Percentiles rank a stretch among this genome's conserved stretches.
These are phyloP conservation scores for Myzus persicae DNA, from an alignment of 1,140 invertebrate species.

Conservation along the genomic window DNA sequence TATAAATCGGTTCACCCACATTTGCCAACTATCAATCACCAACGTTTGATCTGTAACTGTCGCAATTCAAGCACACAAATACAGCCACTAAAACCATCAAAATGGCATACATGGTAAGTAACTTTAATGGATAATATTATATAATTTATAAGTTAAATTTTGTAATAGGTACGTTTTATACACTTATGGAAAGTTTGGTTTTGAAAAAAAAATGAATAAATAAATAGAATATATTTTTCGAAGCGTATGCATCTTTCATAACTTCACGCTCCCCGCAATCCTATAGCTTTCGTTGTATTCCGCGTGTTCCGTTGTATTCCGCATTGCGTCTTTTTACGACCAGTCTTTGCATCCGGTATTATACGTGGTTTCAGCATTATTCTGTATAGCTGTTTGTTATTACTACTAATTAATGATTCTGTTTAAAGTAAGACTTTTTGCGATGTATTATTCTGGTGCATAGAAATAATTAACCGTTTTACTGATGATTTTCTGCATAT, in stretches of 20 bases:
- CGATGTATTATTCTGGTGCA: background rate
- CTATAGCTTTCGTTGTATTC: background rate
- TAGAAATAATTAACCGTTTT: background rate
- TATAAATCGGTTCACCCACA: constrained; percentile 31
- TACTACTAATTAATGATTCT: too few species aligned
- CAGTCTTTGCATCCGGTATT: background rate
- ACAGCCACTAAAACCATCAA: constrained; percentile 24
- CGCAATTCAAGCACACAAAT: background rate
- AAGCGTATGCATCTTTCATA: background rate
- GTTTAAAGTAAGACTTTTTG: background rate
- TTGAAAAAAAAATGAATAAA: background rate
- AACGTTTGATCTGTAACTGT: constrained; percentile 56
- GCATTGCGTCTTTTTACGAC: background rate
- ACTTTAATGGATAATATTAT: background rate
- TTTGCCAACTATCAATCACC: constrained; percentile 44
- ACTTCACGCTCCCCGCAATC: background rate
- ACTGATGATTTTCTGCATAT: background rate
- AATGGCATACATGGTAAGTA: constrained; percentile 55
- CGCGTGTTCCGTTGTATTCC: background rate
- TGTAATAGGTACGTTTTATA: background rate
- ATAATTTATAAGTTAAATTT: background rate
- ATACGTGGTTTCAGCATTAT: background rate
- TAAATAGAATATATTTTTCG: background rate
- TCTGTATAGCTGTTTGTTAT: too few species aligned
- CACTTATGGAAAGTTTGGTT: too few species aligned